Conservation (phyloP, 2,113 vertebrate genomes). For the Carassius auratus region DNA sequence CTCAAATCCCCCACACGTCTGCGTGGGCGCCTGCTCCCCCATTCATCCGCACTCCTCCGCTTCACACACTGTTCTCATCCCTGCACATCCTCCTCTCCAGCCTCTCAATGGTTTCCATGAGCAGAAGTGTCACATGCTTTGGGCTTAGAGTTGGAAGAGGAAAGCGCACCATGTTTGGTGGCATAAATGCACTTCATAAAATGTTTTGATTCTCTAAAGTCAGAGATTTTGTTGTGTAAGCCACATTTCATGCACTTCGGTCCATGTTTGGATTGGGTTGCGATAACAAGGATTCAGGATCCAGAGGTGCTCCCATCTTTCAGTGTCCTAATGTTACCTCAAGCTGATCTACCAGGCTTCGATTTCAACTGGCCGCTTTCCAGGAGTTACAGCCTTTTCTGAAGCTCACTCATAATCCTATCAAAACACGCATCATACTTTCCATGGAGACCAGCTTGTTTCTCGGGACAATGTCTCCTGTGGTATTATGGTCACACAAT, state of each 20-base stretch:
- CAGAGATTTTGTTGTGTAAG: not conserved
- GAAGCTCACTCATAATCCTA: slow-evolving; percentile 55
- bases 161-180: slow-evolving; percentile 27
- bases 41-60: slow-evolving; percentile 57
- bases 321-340: slow-evolving; percentile 54
- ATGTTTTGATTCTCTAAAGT: slow-evolving; percentile 2
- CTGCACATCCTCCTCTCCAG: slow-evolving; percentile 21
- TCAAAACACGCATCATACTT: slow-evolving; percentile 61
- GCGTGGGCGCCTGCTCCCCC: slow-evolving; percentile 51
- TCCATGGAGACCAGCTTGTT: slow-evolving; percentile 53
- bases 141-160: slow-evolving; percentile 24
- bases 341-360: slow-evolving; percentile 48
- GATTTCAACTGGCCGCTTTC: slow-evolving; percentile 52
- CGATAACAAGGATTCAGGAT: slow-evolving; percentile 22
- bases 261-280: slow-evolving; percentile 21
- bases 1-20: slow-evolving; percentile 49
- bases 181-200: not conserved
- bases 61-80: slow-evolving; percentile 43
- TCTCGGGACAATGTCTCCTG: slow-evolving; percentile 43
- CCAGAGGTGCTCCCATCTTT: slow-evolving; percentile 29
- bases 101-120: slow-evolving; percentile 34
- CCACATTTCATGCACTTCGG: not conserved
- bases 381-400: slow-evolving; percentile 51
- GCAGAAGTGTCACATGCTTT: slow-evolving; percentile 33
- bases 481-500: slow-evolving; percentile 48